phyloP scores from a whole-genome alignment of 2,113 vertebrate genomes.

The Hirundichthys speculiger region DNA sequence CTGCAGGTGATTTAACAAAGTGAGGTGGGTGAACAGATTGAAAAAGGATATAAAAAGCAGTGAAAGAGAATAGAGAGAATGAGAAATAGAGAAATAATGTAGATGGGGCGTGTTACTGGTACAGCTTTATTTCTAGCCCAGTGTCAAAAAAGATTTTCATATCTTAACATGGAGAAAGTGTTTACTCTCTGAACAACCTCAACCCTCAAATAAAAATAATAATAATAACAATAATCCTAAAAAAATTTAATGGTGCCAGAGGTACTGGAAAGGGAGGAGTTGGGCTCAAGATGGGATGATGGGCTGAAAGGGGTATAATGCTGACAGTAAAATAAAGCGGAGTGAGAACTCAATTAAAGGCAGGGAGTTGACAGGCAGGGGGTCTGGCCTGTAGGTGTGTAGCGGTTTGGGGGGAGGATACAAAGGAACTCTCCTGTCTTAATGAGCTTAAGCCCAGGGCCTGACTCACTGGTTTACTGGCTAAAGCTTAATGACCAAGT shows the following conservation, averaged over 20 bases:
- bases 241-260: conserved; percentile 62
- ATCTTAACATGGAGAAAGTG: conserved; percentile 90
- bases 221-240: too few relatives aligned
- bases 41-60: conserved; percentile 24
- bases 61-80: conserved; percentile 14
- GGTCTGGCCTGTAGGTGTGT: conserved; percentile 66
- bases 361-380: conserved; percentile 86
- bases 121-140: conserved; percentile 78
- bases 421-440: conserved; percentile 72
- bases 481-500: conserved; percentile 54
- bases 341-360: conserved; percentile 90
- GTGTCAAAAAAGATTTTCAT: conserved; percentile 85
- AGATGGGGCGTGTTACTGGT: conserved; percentile 69
- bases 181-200: conserved; percentile 88
- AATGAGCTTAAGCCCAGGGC: conserved; percentile 79
- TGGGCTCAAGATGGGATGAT: conserved; percentile 54
- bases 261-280: conserved; percentile 52
- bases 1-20: conserved; percentile 59
- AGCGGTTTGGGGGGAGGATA: conserved; percentile 47
- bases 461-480: conserved; percentile 68
- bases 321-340: conserved; percentile 87
- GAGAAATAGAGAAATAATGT: conserved; percentile 35
- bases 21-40: conserved; percentile 39
- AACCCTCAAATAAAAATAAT: conserved; percentile 13
- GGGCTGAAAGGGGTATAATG: conserved; percentile 75